phyloP scores from a whole-genome alignment of 2,888 invertebrate species.

The Nowickia ferox region DNA sequence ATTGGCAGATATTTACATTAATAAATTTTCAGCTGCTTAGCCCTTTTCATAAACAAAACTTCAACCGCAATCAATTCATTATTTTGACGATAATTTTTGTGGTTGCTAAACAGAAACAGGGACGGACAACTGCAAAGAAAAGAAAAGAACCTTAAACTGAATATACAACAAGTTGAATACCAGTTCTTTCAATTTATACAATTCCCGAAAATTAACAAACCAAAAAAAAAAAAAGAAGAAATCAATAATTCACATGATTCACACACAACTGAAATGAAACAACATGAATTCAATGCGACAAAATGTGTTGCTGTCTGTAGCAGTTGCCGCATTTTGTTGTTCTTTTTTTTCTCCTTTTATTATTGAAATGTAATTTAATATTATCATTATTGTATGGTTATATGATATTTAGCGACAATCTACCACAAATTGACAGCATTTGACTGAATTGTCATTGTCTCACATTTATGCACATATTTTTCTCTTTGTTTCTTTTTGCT shows the following conservation, averaged over 20 bases:
- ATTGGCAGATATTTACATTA: not conserved
- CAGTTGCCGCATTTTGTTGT: conserved; percentile 34
- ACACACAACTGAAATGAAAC: conserved; percentile 33
- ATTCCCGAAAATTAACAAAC: conserved; percentile 26
- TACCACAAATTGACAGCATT: conserved; percentile 70
- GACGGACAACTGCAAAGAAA: not conserved
- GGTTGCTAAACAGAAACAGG: conserved; percentile 26
- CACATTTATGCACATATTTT: conserved; percentile 40
- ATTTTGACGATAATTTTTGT: conserved; percentile 40
- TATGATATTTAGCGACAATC: conserved; percentile 67
- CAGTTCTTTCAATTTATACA: conserved; percentile 28
- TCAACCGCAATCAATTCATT: conserved; percentile 53
- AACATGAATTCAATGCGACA: conserved; percentile 25
- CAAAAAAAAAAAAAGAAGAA: not conserved
- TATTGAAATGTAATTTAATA: conserved; percentile 68
- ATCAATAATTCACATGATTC: conserved; percentile 45
- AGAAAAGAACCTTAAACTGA: not conserved
- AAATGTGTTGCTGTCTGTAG: conserved; percentile 33
- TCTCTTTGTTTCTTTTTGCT: not conserved
- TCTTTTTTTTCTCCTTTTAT: not conserved
- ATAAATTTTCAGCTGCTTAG: conserved; percentile 52
- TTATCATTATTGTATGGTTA: conserved; percentile 66
- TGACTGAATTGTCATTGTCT: conserved; percentile 69
- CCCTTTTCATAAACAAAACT: not conserved
- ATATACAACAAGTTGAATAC: conserved; percentile 27